Base-by-base conservation (phyloP, 1,140 invertebrate genomes). In the Mizuhopecten yessoensis region DNA sequence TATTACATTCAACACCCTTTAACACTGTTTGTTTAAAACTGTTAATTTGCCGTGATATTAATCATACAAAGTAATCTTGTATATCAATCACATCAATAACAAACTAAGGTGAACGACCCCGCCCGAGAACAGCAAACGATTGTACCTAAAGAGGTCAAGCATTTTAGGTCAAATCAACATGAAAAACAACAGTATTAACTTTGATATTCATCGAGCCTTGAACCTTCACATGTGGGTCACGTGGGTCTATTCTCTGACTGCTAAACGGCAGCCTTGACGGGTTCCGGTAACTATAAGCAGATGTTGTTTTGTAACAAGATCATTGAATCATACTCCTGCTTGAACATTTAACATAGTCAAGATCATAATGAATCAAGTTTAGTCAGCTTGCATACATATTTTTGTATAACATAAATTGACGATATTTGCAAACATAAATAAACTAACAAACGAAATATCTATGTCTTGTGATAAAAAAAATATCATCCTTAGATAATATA, bases 101-200 rank as follows among this genome's bases (percentile, higher is more conserved):
- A 49, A 75, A 75, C n/a, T 5, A 29, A 29, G 57, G 57, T 75
- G 57, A 75, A 75, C 5, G 57, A 75, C 57, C n/a, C 29, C 42
- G 0, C 29, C 23, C 17, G 0, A 29, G n/a, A 75, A 75, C 5
- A 17, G 29, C n/a, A 29, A 29, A 75, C n/a, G 57, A 75, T n/a
- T 5, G 0, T 1, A 75, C 1, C n/a, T 5, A 75, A 5, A 75
- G 57, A 75, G 57, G 57, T 75, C 57, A 17, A n/a, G 57, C n/a
- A 75, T 75, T 23, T 75, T 75, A 29, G 57, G 57, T 75, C 57
- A 75, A 29, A 75, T 29, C 57, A 75, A 75, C 57, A 75, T 75
- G 15, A 75, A 75, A 75, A 75, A 75, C 57, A 75, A 75, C 45
- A 29, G n/a, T 75, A 75, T 75, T 75, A 29, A 45, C n/a, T 75